phyloP scores from a whole-genome alignment of 2,888 invertebrate genomes.

The Tenthredo distinguenda region DNA sequence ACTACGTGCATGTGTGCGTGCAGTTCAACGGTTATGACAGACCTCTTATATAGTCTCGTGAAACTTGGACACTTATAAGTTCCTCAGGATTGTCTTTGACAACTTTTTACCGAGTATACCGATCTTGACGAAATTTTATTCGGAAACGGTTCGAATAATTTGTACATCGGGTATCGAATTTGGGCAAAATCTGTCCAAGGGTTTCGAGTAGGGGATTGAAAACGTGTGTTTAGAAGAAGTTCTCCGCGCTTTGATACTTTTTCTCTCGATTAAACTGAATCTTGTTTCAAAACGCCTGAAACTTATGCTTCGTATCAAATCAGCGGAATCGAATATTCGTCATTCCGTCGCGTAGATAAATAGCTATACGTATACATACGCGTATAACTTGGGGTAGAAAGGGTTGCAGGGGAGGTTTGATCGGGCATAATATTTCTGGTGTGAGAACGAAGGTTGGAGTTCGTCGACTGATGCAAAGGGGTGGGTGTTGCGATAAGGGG shows the following conservation, averaged over 20 bases:
- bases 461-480: constrained; percentile 60
- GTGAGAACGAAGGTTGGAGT: constrained; percentile 54
- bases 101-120: background rate
- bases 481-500: constrained; percentile 74
- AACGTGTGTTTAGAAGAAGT: background rate
- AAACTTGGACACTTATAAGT: background rate
- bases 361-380: background rate
- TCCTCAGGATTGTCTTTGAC: background rate
- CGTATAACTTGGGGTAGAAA: background rate
- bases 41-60: background rate
- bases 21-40: background rate
- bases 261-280: background rate
- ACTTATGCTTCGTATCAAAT: background rate
- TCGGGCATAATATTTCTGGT: constrained; percentile 23
- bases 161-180: background rate
- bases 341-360: background rate
- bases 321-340: background rate
- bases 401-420: background rate
- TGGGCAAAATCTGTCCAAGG: background rate
- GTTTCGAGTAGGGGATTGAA: background rate
- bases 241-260: background rate
- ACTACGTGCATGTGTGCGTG: background rate
- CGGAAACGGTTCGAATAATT: background rate
- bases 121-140: background rate
- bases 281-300: background rate